These are phyloP conservation scores for Zaprionus davidi DNA, from an alignment of 1,140 invertebrate genomes.

Conservation along the genomic window DNA sequence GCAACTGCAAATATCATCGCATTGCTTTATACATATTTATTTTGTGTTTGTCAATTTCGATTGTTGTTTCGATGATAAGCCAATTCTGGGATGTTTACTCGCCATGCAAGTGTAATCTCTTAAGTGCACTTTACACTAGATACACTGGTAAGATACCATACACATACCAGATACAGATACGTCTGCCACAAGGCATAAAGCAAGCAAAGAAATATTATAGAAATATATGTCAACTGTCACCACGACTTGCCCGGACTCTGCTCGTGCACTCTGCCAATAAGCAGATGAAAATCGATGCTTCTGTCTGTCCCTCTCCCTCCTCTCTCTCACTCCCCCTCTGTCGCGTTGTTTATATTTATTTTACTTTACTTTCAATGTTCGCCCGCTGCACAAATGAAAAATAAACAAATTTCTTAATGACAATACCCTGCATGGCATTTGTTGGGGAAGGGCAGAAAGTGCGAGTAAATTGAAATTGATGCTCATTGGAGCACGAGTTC, in stretches of 20 bases:
- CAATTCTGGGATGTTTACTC: conserved; percentile 5
- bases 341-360: conserved; percentile 43
- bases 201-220: conserved; percentile 19
- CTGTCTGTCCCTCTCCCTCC: conserved; percentile 15
- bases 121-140: background rate
- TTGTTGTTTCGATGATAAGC: conserved; percentile 10
- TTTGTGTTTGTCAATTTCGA: background rate
- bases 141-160: background rate
- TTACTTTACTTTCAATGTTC: conserved; percentile 53
- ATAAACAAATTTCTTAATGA: conserved; percentile 78
- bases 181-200: conserved; percentile 18
- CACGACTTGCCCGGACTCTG: conserved; percentile 16
- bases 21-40: conserved; percentile 1
- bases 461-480: conserved; percentile 73
- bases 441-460: conserved; percentile 19
- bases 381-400: conserved; percentile 67
- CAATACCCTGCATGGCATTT: conserved; percentile 6
- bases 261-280: conserved; percentile 28
- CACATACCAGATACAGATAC: background rate
- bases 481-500: conserved; percentile 47
- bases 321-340: conserved; percentile 10
- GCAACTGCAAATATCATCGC: background rate
- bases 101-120: conserved; percentile 1
- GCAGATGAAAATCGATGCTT: conserved; percentile 71
- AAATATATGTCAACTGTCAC: conserved; percentile 48